phyloP scores from a whole-genome alignment of 2,797 vertebrate species.

The Gallinago nigripennis region DNA sequence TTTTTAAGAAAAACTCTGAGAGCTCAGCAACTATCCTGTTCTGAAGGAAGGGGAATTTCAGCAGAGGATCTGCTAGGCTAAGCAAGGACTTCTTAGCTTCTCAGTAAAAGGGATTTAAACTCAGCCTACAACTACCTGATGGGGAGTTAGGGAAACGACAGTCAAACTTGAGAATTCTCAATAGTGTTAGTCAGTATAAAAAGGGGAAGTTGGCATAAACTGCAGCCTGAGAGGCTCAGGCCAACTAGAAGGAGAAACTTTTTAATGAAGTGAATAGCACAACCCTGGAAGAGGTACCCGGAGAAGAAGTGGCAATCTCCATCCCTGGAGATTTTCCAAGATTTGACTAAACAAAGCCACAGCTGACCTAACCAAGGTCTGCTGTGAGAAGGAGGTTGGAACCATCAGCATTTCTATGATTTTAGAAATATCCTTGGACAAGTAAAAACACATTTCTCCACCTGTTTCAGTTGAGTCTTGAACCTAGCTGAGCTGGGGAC shows the following conservation, averaged over 20 bases:
- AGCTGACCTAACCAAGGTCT: background rate
- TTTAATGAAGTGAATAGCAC: background rate
- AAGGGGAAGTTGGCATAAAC: background rate
- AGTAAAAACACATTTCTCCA: background rate
- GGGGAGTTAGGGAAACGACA: background rate
- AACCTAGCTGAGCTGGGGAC: background rate
- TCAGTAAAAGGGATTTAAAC: background rate
- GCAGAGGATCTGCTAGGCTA: background rate
- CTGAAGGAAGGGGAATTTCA: background rate
- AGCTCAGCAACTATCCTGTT: background rate
- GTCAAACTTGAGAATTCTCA: background rate
- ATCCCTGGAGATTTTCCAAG: background rate
- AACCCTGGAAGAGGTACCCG: background rate
- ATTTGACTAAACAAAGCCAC: background rate
- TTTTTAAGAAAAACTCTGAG: background rate
- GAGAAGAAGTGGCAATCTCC: background rate
- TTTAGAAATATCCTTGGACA: background rate
- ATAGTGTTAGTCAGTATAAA: fast-evolving
- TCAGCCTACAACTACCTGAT: background rate
- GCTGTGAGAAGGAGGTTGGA: background rate
- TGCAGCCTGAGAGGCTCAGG: background rate
- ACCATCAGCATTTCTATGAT: background rate
- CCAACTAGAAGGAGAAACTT: background rate
- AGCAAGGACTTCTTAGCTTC: background rate
- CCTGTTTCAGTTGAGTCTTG: background rate